These are phyloP conservation scores for Scaptomyza reducta DNA, from an alignment of 2,888 invertebrate genomes.

Conservation along the genomic window DNA sequence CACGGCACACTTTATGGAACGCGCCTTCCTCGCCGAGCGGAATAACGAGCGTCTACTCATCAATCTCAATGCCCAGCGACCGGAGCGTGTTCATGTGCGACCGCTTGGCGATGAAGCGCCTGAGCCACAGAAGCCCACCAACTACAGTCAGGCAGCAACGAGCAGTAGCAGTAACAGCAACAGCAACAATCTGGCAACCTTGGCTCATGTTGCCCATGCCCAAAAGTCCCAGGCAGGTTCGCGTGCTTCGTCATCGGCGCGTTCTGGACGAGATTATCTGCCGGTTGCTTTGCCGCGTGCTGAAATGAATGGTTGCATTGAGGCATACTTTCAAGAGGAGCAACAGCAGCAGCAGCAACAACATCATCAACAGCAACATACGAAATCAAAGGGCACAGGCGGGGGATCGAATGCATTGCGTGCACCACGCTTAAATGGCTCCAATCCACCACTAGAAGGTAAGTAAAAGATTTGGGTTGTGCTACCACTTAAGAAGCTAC, in stretches of 20 bases:
- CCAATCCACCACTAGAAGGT: constrained; percentile 84
- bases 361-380: constrained; percentile 84
- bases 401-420: constrained; percentile 62
- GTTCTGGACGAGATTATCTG: constrained; percentile 77
- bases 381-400: constrained; percentile 62
- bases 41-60: constrained; percentile 85
- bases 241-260: constrained; percentile 16
- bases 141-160: constrained; percentile 78
- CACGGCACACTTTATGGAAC: constrained; percentile 66
- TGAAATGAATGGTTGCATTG: constrained; percentile 89
- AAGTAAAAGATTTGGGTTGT: constrained; percentile 22
- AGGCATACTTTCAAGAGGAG: constrained; percentile 90
- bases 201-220: constrained; percentile 84
- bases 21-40: constrained; percentile 63
- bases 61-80: constrained; percentile 86
- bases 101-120: constrained; percentile 81
- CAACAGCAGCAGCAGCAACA: constrained; percentile 87
- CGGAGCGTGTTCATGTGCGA: constrained; percentile 86
- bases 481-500: background rate
- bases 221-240: constrained; percentile 72
- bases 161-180: constrained; percentile 76
- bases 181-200: constrained; percentile 81
- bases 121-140: constrained; percentile 65
- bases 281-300: constrained; percentile 87
- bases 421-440: constrained; percentile 80